Base-by-base conservation (phyloP, 2,113 vertebrate species). In the Tychaedon coryphoeus region DNA sequence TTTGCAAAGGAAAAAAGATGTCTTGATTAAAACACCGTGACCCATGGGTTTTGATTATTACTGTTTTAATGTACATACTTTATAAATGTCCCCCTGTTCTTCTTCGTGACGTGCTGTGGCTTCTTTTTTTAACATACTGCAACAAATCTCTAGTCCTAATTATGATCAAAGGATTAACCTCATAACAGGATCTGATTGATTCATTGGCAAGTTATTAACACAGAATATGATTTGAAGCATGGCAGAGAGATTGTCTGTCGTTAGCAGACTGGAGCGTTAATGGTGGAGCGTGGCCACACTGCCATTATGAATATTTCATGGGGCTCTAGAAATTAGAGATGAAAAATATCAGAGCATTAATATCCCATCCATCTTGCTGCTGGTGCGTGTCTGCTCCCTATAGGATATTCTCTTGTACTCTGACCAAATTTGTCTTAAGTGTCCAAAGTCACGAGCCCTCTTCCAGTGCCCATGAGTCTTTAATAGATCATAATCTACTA, bases 261-360 rank as follows among this genome's bases (percentile, higher is more conserved):
- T 70, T 82, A 93, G 86, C 76, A 92, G 93, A 65, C 36, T 45
- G 66, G 34, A 87, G 45, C 74, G 7, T 56, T 95, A 87, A 95
- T 61, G 48, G 45, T 64, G 66, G 60, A 93, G 69, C 20, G 24
- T 92, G 76, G 79, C 78, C 70, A 50, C 65, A 22, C 42, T 86
- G 78, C 61, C 53, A 67, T 36, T 51, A 92, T 84, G 76, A 93
- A 94, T 97, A 86, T 97, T 96, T 97, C 87, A 95, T 88, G 50
- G 51, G 40, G 56, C 45, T 83, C 75, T 90, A 57, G 72, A 88
- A 96, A 83, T 95, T 80, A 88, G 57, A 69, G 54, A 51, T 79
- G n/a, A 73, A 84, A 95, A 94, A 95, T 90, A 94, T 71, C 82
- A 86, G 64, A 60, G 62, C 58, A 71, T 75, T 79, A 80, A 51